Evolutionary conservation across 2,888 invertebrate species (phyloP).

Genomic region (Drosophila bunnanda): DNA sequence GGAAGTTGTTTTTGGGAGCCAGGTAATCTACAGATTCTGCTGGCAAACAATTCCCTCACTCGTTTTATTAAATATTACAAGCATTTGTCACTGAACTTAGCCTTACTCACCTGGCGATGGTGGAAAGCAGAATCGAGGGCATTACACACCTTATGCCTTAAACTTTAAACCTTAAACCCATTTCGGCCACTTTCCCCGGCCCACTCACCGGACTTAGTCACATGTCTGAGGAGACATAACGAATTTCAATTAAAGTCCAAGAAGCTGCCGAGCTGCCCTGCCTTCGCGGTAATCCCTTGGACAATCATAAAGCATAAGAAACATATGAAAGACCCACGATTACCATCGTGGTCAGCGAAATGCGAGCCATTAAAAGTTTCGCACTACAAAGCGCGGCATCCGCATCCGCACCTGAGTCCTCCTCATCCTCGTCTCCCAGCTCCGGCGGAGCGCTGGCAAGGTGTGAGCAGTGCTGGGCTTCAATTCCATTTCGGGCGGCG

Average conservation of each 20-base stretch:
- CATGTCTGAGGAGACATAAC: slow-evolving; percentile 35
- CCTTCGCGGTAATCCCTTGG: slow-evolving; percentile 50
- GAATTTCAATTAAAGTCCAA: slow-evolving; percentile 67
- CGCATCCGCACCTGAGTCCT: slow-evolving; percentile 21
- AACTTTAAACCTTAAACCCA: slow-evolving; percentile 2
- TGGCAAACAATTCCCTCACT: neutral
- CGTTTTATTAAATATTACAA: neutral
- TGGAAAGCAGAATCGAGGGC: slow-evolving; percentile 18
- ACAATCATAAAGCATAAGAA: slow-evolving; percentile 66
- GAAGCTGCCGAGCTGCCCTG: slow-evolving; percentile 12
- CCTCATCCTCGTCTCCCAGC: slow-evolving; percentile 28
- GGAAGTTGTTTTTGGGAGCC: neutral
- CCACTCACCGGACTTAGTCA: slow-evolving; percentile 32
- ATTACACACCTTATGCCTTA: slow-evolving; percentile 33
- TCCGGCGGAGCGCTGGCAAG: slow-evolving; percentile 54
- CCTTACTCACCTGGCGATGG: neutral
- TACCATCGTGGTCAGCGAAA: slow-evolving; percentile 60
- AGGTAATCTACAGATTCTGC: neutral
- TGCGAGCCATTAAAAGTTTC: slow-evolving; percentile 78
- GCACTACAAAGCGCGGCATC: slow-evolving; percentile 69
- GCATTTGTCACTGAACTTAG: neutral
- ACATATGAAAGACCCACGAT: slow-evolving; percentile 60
- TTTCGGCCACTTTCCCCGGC: slow-evolving; percentile 50
- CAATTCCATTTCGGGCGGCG: slow-evolving; percentile 82
- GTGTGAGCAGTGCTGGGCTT: slow-evolving; percentile 79